These are phyloP conservation scores for Eurystomus glaucurus DNA, from an alignment of 2,797 vertebrate genomes.

Conservation along the genomic window DNA sequence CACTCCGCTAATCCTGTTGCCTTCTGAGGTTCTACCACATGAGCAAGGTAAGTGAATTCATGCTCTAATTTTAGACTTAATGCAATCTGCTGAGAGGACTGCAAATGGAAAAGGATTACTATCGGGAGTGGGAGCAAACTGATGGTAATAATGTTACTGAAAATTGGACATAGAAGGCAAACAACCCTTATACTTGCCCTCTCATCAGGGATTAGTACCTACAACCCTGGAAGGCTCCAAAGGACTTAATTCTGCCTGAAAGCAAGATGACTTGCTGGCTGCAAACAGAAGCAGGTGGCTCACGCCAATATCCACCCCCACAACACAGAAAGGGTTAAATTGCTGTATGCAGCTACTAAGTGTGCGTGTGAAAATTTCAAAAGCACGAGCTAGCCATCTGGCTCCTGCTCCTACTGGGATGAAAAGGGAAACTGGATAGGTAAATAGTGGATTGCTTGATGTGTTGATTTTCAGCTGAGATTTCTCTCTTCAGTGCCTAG, in stretches of 20 bases:
- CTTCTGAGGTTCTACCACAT: background rate
- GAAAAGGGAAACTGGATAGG: constrained; percentile 39
- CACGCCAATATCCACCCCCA: background rate
- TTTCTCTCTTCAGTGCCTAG: constrained; percentile 6
- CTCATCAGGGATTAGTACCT: background rate
- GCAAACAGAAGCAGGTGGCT: background rate
- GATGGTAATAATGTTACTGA: background rate
- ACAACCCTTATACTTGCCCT: background rate
- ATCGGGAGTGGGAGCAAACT: background rate
- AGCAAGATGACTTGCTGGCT: background rate
- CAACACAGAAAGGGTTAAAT: background rate
- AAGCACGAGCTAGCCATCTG: constrained; percentile 49
- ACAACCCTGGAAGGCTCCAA: background rate
- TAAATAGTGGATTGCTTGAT: constrained; percentile 51
- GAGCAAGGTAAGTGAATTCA: background rate
- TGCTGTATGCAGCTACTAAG: background rate
- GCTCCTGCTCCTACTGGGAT: constrained; percentile 37
- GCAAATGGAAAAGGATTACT: background rate
- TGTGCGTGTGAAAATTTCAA: background rate
- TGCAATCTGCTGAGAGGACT: background rate
- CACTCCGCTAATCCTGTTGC: background rate
- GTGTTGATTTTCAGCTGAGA: constrained; percentile 48
- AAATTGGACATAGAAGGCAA: background rate
- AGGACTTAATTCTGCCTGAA: background rate
- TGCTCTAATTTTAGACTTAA: constrained; percentile 22